A percentile compares a stretch with the other conserved stretches of the same genome.
These are phyloP conservation scores for Escarpia spicata DNA, from an alignment of 2,888 invertebrate species.

Conservation along the genomic window DNA sequence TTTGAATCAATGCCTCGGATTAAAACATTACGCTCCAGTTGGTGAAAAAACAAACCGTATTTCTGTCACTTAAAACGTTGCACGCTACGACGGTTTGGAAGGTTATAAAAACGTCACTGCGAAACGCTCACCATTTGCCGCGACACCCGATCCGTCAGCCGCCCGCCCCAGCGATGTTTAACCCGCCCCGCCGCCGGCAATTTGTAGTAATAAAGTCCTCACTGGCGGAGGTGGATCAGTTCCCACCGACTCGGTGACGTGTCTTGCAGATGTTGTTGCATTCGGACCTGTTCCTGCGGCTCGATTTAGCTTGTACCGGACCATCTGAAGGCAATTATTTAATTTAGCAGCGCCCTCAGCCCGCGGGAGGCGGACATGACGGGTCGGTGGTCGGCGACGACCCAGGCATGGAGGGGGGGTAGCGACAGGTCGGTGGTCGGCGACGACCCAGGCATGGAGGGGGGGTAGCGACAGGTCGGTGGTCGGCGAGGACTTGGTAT, in stretches of 20 bases:
- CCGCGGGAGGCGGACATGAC: neutral
- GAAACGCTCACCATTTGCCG: neutral
- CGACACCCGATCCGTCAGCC: neutral
- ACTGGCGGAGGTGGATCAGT: neutral
- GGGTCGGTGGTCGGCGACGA: neutral
- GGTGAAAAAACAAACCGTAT: neutral
- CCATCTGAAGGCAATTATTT: slow-evolving; percentile 11
- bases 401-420: neutral
- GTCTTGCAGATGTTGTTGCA: neutral
- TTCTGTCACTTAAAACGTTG: neutral
- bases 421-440: neutral
- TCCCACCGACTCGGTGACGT: neutral
- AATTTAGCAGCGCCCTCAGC: neutral
- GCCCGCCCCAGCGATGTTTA: neutral
- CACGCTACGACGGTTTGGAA: neutral
- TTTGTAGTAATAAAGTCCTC: slow-evolving; percentile 13
- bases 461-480: no score
- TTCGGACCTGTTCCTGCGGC: neutral
- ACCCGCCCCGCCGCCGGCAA: neutral
- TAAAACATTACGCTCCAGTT: neutral
- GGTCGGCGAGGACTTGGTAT: no score
- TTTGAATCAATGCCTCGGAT: neutral
- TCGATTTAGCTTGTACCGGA: neutral
- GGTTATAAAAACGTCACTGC: neutral
- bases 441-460: neutral